A percentile compares a stretch with the other conserved stretches of the same genome.
phyloP scores from a whole-genome alignment of 2,113 vertebrate genomes.

The Falcunculus frontatus region DNA sequence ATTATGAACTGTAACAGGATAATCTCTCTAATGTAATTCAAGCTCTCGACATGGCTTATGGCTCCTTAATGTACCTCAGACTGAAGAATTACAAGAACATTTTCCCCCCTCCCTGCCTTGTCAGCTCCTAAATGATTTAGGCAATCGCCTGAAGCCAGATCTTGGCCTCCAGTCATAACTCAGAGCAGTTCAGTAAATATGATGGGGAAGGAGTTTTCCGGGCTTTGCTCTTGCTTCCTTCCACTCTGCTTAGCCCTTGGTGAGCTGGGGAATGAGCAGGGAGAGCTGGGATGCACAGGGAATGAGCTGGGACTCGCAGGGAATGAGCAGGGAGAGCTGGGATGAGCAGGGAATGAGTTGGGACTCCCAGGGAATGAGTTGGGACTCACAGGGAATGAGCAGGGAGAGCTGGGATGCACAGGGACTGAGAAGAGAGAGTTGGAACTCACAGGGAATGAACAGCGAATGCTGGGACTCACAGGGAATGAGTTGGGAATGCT shows the following conservation, averaged over 20 bases:
- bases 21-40: slow-evolving; percentile 88
- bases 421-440: neutral
- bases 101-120: slow-evolving; percentile 75
- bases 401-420: too few species aligned
- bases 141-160: slow-evolving; percentile 80
- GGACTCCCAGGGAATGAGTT: neutral
- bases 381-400: too few species aligned
- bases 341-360: rapidly evolving
- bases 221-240: slow-evolving; percentile 46
- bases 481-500: neutral
- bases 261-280: neutral
- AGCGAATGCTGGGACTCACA: rapidly evolving
- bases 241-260: neutral
- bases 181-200: slow-evolving; percentile 77
- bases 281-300: neutral
- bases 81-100: slow-evolving; percentile 85
- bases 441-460: rapidly evolving
- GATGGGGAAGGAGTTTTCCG: slow-evolving; percentile 65
- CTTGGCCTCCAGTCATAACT: slow-evolving; percentile 78
- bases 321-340: neutral
- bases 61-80: slow-evolving; percentile 86
- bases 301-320: neutral
- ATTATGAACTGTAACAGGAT: slow-evolving; percentile 87
- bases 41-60: slow-evolving; percentile 87
- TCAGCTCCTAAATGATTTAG: slow-evolving; percentile 84